Evolutionary conservation across 1,140 invertebrate genomes (phyloP).

Genomic region (Aleiodes sp.): DNA sequence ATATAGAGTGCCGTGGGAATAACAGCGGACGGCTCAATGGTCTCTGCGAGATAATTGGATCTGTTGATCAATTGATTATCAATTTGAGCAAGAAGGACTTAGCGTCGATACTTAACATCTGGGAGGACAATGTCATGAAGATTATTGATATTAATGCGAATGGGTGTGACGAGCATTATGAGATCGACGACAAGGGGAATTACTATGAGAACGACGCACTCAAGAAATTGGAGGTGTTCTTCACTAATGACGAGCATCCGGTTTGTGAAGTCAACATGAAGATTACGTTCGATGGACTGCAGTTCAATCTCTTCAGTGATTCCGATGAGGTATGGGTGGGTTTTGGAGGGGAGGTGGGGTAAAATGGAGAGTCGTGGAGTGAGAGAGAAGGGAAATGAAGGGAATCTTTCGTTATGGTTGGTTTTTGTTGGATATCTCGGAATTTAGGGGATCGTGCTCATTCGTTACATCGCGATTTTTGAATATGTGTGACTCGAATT

Average conservation of each 20-base stretch:
- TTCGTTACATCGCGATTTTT: no score
- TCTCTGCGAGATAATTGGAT: slow-evolving; percentile 74
- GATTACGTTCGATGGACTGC: slow-evolving; percentile 74
- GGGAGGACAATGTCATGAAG: slow-evolving; percentile 72
- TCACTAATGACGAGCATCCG: slow-evolving; percentile 71
- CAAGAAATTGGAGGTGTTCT: slow-evolving; percentile 78
- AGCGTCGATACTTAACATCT: slow-evolving; percentile 74
- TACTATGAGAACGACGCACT: slow-evolving; percentile 67
- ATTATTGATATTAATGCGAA: slow-evolving; percentile 16
- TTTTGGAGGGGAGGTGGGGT: no score
- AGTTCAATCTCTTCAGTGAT: slow-evolving; percentile 77
- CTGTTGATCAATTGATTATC: slow-evolving; percentile 73
- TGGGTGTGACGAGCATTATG: slow-evolving; percentile 13
- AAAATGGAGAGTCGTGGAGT: no score
- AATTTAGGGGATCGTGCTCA: no score
- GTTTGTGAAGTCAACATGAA: slow-evolving; percentile 68
- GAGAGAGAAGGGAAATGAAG: no score
- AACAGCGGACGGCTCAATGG: slow-evolving; percentile 54
- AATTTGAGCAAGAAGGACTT: slow-evolving; percentile 80
- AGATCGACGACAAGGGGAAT: slow-evolving; percentile 23
- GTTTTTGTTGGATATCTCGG: no score
- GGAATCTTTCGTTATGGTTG: no score
- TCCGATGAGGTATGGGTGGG: slow-evolving; percentile 71
- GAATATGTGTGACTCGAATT: no score
- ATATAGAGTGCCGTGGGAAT: slow-evolving; percentile 58